Percentiles rank a stretch among this genome's conserved stretches.
Evolutionary conservation across 2,113 vertebrate genomes (phyloP).

Genomic region (Chaenogobius annularis): DNA sequence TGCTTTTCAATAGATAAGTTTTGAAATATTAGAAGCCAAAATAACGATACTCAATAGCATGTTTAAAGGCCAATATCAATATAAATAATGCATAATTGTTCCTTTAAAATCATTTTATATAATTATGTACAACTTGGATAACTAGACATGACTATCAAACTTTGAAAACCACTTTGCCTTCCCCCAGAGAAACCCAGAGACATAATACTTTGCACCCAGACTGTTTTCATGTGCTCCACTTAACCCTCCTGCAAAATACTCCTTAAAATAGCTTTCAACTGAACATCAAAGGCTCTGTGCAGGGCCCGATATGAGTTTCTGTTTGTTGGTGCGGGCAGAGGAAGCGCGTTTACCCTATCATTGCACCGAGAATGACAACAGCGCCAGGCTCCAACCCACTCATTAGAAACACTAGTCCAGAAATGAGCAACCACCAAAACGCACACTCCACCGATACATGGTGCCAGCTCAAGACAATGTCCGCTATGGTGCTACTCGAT

Average conservation of each 20-base stretch:
- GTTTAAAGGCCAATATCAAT: not conserved
- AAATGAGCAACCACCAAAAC: conserved; percentile 36
- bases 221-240: conserved; percentile 25
- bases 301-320: conserved; percentile 34
- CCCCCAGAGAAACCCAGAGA: conserved; percentile 6
- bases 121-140: not conserved
- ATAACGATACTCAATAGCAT: too few species aligned
- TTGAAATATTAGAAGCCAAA: too few species aligned
- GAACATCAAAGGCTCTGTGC: conserved; percentile 38
- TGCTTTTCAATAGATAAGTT: too few species aligned
- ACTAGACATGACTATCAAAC: not conserved
- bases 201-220: not conserved
- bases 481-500: too few species aligned
- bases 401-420: conserved; percentile 57
- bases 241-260: conserved; percentile 38
- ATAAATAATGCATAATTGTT: too few species aligned
- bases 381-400: conserved; percentile 49
- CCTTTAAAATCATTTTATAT: too few species aligned
- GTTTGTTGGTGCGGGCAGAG: conserved; percentile 49
- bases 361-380: conserved; percentile 46
- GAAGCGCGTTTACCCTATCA: conserved; percentile 46
- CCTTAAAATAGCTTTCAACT: conserved; percentile 12
- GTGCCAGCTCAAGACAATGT: conserved; percentile 14
- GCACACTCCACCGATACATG: conserved; percentile 38
- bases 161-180: not conserved